Evolutionary conservation across 2,113 vertebrate genomes (phyloP).

Genomic region (Scatophagus argus): DNA sequence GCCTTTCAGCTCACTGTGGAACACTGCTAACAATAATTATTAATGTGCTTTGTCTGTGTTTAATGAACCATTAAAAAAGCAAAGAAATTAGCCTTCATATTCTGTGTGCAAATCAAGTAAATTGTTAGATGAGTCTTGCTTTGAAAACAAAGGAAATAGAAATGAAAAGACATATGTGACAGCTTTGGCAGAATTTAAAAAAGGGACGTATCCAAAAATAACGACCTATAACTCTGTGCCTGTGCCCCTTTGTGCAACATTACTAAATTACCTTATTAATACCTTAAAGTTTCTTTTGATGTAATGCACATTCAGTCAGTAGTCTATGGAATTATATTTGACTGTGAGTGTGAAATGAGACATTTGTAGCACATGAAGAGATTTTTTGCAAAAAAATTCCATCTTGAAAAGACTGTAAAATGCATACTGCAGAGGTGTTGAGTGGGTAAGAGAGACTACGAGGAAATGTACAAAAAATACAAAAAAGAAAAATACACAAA

Average conservation of each 20-base stretch:
- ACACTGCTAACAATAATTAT: background rate
- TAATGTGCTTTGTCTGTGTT: slow-evolving; percentile 1
- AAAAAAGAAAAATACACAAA: too few relatives aligned
- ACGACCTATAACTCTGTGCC: background rate
- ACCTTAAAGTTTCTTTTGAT: background rate
- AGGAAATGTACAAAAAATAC: too few relatives aligned
- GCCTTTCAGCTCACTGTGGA: background rate
- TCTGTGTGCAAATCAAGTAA: background rate
- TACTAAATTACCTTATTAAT: background rate
- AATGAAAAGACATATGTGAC: background rate
- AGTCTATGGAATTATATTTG: background rate
- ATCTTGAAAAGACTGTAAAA: background rate
- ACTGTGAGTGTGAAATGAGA: background rate
- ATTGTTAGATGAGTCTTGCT: background rate
- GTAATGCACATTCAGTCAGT: background rate
- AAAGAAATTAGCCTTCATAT: slow-evolving; percentile 17
- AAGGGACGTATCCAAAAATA: background rate
- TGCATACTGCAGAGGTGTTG: background rate
- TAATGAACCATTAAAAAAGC: background rate
- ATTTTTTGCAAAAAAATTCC: background rate
- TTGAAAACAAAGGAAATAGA: background rate
- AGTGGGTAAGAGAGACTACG: background rate
- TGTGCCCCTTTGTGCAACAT: background rate
- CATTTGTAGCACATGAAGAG: background rate
- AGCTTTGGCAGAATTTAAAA: background rate